Evolutionary conservation across 2,888 invertebrate genomes (phyloP), one percentile per base, ranked within the genome.

Genomic region (Pristionchus exspectatus): DNA sequence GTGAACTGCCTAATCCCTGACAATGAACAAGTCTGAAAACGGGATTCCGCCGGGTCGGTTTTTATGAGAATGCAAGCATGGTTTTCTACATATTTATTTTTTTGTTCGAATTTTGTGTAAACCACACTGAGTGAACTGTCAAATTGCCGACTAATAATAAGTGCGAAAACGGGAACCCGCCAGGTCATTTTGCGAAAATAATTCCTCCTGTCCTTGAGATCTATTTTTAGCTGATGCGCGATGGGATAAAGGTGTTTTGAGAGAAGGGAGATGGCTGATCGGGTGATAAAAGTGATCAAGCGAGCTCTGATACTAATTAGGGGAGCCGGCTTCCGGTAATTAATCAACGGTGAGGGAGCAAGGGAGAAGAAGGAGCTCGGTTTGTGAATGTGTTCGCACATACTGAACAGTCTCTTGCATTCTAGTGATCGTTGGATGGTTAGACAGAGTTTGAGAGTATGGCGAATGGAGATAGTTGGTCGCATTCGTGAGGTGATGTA

Each of bases 211-310:
- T 33, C 81, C 81, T 81, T 54, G 81, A 21, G 74, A 12, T 38
- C 81, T 81, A 81, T 81, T 50, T 12, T 81, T 81, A 81, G 81
- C 24, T 10, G 30, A 12, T 1, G 33, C 33, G 72, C 16, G 50
- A 81, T 27, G n/a, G 81, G 81, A 81, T 50, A 54, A 77, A 81
- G 81, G 21, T 81, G 81, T 81, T 81, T 81, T 81, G 81, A 81
- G 38, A 77, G 10, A 50, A 77, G 24, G 38, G 24, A 16, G 74
- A 69, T 30, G 14, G 69, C 69, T 69, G 69, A 69, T 72, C 18
- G 54, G 18, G 81, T 12, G 81, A 81, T 50, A 81, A 77, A 33
- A 7, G 69, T n/a, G 27, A 69, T 69, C 69, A 59, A 18, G 10
- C 30, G 74, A 38, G 74, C 38, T 5, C 44, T 50, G 81, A 81